A percentile compares a stretch with the other conserved stretches of the same genome.
Conservation (phyloP, 2,113 vertebrate species). For the Dipodomys stephensi region DNA sequence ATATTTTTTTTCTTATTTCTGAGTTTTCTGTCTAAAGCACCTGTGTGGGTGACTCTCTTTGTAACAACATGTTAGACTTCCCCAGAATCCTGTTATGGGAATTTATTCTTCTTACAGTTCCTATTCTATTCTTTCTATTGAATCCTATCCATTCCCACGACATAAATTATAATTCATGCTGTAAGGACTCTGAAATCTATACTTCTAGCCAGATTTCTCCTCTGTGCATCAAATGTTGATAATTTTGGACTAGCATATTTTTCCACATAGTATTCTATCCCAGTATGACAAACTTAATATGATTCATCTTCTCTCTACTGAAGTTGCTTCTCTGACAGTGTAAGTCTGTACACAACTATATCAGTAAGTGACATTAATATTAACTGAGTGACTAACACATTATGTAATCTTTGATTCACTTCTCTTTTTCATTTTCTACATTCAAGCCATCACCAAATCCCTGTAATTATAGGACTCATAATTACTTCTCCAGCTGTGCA, state of each 20-base stretch:
- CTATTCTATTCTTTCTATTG: slow-evolving; percentile 16
- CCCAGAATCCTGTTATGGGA: not conserved
- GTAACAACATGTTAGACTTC: not conserved
- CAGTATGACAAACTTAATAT: not conserved
- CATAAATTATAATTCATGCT: not conserved
- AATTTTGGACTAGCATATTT: not conserved
- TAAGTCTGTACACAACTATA: not conserved
- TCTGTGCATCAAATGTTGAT: not conserved
- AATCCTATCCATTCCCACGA: not conserved
- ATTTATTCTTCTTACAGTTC: not conserved
- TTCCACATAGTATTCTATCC: not conserved
- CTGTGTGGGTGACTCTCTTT: not conserved
- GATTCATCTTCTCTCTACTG: not conserved
- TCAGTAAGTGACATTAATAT: not conserved
- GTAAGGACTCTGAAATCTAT: not conserved
- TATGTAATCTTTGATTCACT: not conserved
- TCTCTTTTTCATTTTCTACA: not conserved
- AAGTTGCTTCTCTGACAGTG: not conserved
- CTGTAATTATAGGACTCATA: not conserved
- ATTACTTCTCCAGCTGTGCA: not conserved
- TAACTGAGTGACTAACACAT: not conserved
- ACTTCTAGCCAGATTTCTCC: not conserved
- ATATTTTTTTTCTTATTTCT: not conserved
- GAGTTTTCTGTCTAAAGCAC: not conserved
- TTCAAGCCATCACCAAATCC: not conserved